A percentile compares a stretch with the other conserved stretches of the same genome.
Conservation (phyloP, 2,888 invertebrate species). For the Ptychoptera albimana region DNA sequence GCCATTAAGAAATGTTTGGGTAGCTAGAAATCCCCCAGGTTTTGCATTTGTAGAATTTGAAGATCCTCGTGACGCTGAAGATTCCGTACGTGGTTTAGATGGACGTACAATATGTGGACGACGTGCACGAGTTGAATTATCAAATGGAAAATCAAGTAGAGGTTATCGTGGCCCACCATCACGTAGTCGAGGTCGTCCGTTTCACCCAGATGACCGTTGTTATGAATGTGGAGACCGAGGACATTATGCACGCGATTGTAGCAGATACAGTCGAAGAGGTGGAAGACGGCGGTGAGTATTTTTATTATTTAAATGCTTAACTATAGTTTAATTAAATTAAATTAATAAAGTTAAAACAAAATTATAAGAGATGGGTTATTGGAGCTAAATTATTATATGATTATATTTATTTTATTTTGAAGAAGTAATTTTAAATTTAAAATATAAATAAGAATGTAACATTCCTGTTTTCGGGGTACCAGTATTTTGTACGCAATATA, state of each 20-base stretch:
- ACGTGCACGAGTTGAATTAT: constrained; percentile 80
- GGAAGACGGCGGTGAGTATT: constrained; percentile 35
- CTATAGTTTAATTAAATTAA: background rate
- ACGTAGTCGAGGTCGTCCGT: constrained; percentile 36
- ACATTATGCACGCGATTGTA: constrained; percentile 85
- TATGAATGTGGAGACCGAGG: constrained; percentile 90
- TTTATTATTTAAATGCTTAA: constrained; percentile 3
- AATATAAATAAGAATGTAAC: too few relatives aligned
- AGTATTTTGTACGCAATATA: too few relatives aligned
- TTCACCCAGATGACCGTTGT: constrained; percentile 82
- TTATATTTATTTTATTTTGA: too few relatives aligned
- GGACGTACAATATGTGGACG: constrained; percentile 77
- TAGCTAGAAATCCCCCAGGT: constrained; percentile 83
- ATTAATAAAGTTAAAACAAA: too few relatives aligned
- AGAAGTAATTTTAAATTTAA: too few relatives aligned
- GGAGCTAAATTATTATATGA: too few relatives aligned
- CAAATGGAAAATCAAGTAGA: constrained; percentile 60
- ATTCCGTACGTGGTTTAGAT: constrained; percentile 63
- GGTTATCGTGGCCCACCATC: constrained; percentile 13
- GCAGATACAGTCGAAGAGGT: constrained; percentile 38
- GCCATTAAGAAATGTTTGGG: constrained; percentile 87
- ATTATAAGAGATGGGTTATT: too few relatives aligned
- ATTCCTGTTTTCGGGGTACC: too few relatives aligned
- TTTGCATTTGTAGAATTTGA: constrained; percentile 92
- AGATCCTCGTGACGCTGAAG: constrained; percentile 78